phyloP scores from a whole-genome alignment of 2,797 vertebrate species.

The Falco concolor region DNA sequence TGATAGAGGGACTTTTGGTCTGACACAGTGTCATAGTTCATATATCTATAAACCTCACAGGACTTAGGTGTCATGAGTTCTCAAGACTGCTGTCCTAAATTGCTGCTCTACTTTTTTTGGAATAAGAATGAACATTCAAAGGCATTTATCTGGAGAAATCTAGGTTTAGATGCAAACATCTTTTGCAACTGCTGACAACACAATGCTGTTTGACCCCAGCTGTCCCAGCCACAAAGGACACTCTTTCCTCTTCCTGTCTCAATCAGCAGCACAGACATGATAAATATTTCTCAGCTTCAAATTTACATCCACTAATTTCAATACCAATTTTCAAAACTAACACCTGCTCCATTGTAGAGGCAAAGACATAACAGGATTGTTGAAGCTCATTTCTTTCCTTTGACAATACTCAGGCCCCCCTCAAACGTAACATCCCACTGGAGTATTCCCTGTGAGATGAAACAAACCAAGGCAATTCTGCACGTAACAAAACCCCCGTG shows the following conservation, averaged over 20 bases:
- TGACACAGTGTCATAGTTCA: neutral
- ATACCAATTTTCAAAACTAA: neutral
- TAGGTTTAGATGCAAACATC: neutral
- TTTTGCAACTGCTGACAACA: neutral
- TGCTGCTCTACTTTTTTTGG: neutral
- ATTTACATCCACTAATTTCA: neutral
- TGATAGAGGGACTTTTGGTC: neutral
- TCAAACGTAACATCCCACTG: neutral
- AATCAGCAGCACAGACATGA: neutral
- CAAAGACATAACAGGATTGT: neutral
- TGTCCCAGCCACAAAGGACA: neutral
- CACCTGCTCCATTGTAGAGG: neutral
- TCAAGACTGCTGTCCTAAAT: neutral
- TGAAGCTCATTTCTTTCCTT: neutral
- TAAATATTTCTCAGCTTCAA: neutral
- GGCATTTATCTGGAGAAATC: neutral
- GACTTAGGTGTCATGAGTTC: neutral
- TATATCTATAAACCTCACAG: neutral
- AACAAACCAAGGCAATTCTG: neutral
- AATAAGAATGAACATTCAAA: neutral
- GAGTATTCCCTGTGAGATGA: neutral
- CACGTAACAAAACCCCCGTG: rapidly evolving
- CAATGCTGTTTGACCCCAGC: neutral
- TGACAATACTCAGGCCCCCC: neutral
- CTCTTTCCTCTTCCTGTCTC: neutral